Evolutionary conservation across 2,797 vertebrate species (phyloP), one percentile per base, ranked within the genome.

Genomic region (Spea hammondii): DNA sequence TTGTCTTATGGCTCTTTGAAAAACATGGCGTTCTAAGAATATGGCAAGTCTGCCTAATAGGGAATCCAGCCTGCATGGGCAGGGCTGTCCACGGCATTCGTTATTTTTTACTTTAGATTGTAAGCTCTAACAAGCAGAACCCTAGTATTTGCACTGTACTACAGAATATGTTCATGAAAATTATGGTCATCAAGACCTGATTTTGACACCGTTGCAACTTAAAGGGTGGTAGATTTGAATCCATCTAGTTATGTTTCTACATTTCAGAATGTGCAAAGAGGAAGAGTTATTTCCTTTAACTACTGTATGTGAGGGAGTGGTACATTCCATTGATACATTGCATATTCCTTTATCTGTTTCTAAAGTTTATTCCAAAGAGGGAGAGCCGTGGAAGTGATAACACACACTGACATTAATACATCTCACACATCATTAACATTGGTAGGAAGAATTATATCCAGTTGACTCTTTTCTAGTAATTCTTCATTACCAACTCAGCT

Each of bases 251-350:
- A 13, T 65, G 32, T 57, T 48, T 6, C 6, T 44, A 55, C 17
- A 11, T 12, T 69, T 49, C 8, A 59, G 46, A 3, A 11, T 62
- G 17, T 9, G 14, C 54, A 11, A 51, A 46, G 54, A 54, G 55
- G 60, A 78, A 71, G 68, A 72, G 49, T 78, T 71, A 78, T 78
- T 50, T 78, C 48, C 14, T 60, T 78, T 65, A 62, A 78, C 76
- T 78, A 78, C 76, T 78, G 69, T 78, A 45, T 78, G 49, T 71
- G 76, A 17, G 60, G 76, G 76, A 78, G 76, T 78, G 17, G 54
- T 55, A 71, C 49, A 78, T 78, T 78, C 76, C 53, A 51, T 54
- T 54, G 55, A 78, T 65, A 65, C 46, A 48, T 51, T 55, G 47
- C 59, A 50, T 32, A 12, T 71, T 62, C 51, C 46, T 54, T 77